Evolutionary conservation across 2,113 vertebrate species (phyloP).

Genomic region (Cyanoliseus patagonus): DNA sequence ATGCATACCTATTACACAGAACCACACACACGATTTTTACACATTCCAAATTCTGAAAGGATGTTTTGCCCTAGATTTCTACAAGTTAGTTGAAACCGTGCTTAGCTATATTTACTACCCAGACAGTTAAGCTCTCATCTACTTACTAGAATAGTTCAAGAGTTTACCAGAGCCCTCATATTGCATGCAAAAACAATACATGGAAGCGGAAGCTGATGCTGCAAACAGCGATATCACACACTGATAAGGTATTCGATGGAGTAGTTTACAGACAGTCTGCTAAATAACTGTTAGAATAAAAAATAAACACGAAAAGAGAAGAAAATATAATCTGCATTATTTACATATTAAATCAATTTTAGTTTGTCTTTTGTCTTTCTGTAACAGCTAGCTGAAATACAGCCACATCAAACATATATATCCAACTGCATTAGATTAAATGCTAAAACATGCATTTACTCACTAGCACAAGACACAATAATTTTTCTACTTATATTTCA

Average conservation of each 20-base stretch:
- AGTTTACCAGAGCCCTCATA: neutral
- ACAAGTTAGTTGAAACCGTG: neutral
- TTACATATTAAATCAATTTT: neutral
- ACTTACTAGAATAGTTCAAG: neutral
- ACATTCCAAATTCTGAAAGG: neutral
- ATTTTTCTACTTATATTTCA: neutral
- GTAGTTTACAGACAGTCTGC: neutral
- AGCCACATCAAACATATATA: neutral
- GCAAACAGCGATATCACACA: neutral
- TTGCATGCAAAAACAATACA: neutral
- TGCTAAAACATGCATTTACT: neutral
- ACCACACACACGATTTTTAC: fast-evolving
- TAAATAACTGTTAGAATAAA: neutral
- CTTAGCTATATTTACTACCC: neutral
- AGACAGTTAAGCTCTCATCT: neutral
- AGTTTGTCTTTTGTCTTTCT: neutral
- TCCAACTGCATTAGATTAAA: neutral
- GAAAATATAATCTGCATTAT: neutral
- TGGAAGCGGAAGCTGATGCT: neutral
- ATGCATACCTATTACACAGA: neutral
- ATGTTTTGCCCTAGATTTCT: neutral
- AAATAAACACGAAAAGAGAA: neutral
- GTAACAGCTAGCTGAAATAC: neutral
- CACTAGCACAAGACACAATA: neutral
- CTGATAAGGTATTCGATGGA: neutral